phyloP scores from a whole-genome alignment of 2,888 invertebrate species.

The Branchinecta sandiegonensis region DNA sequence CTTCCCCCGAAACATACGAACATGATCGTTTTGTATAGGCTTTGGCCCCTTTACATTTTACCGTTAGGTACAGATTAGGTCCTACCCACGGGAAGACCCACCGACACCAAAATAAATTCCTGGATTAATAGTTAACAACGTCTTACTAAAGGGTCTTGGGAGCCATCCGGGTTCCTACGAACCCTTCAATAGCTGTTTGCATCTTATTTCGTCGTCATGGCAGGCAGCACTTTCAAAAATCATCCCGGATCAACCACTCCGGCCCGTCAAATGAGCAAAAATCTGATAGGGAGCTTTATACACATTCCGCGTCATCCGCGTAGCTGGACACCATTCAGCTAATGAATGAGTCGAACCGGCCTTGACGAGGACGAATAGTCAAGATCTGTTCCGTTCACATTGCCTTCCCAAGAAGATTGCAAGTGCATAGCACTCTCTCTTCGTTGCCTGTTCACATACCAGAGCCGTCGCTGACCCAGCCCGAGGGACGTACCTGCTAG shows the following conservation, averaged over 20 bases:
- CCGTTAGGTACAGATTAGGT: too few relatives aligned
- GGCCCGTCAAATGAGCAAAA: neutral
- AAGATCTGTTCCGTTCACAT: neutral
- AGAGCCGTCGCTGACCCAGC: slow-evolving; percentile 10
- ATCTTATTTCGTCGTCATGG: too few relatives aligned
- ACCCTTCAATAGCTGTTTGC: too few relatives aligned
- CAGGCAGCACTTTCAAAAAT: too few relatives aligned
- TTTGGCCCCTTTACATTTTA: too few relatives aligned
- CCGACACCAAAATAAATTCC: too few relatives aligned
- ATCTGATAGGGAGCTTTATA: neutral
- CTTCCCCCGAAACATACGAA: too few relatives aligned
- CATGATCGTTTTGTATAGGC: too few relatives aligned
- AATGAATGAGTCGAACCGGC: neutral
- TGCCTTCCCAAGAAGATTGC: slow-evolving; percentile 5
- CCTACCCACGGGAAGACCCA: too few relatives aligned
- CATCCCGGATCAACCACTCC: neutral
- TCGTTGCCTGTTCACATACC: slow-evolving; percentile 5
- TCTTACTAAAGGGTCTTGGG: too few relatives aligned
- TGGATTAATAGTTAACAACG: too few relatives aligned
- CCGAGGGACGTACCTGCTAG: slow-evolving; percentile 9
- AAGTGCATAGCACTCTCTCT: neutral
- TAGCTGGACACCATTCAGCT: neutral
- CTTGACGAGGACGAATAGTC: slow-evolving; percentile 9
- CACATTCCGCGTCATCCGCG: neutral
- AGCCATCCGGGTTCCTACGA: too few relatives aligned